Evolutionary conservation across 2,113 vertebrate genomes (phyloP), one percentile per base, ranked within the genome.

Genomic region (Poecile atricapillus): DNA sequence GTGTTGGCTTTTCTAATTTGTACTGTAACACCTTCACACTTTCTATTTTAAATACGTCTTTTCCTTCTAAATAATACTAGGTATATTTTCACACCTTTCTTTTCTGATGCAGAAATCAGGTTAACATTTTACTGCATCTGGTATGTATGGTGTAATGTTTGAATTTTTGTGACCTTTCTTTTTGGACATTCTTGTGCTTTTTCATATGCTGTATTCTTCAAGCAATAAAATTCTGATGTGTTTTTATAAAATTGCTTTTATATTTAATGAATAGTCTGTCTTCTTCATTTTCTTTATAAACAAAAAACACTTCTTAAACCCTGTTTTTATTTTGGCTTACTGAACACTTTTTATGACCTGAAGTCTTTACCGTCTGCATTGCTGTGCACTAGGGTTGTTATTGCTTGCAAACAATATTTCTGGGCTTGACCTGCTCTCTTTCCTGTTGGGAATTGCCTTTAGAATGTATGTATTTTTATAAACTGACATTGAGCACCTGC

Each of bases 191-290:
- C 97, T 98, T 98, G 98, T 98, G 97, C 98, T 98, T 98, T 98
- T 98, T 98, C 98, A 97, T 98, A 98, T 98, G 98, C 98, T 99
- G 98, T 99, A 99, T 99, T 99, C 99, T 99, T 98, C 98, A 98
- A 99, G 99, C 99, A 99, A 99, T 99, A 99, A 99, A 99, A 98
- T 98, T 98, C 97, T 98, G 97, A 97, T 98, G 98, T 99, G 99
- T 99, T 99, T 97, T 98, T 99, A 98, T 97, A 98, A 97, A 96
- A 86, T 92, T 92, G 97, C 96, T 98, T 98, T 98, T 98, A 97
- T 98, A 97, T 97, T 98, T 97, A 97, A 96, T 98, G 75, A 90
- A 87, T 76, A 83, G 91, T 92, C 87, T 93, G 94, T 94, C 79
- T 93, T 95, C 83, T 91, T 96, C 74, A 87, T 91, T 93, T 74